Evolutionary conservation across 1,140 invertebrate genomes (phyloP), one percentile per base, ranked within the genome.

Genomic region (Macrotrachela quadricornifera): DNA sequence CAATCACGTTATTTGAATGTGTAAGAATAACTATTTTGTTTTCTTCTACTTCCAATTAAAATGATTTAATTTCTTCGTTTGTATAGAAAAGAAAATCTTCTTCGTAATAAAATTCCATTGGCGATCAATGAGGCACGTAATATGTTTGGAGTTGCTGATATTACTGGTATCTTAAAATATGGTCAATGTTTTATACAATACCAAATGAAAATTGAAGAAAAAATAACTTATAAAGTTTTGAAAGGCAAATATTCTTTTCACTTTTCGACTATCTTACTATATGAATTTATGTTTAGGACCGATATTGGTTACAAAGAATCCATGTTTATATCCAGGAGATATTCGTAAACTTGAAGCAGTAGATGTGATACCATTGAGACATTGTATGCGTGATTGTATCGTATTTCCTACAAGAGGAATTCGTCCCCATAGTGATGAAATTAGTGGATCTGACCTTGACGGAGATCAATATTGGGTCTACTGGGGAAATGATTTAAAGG

Each of bases 351-450:
- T 72, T 37, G 46, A 51, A 37, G 66, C 68, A 14, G 59, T 72
- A 39, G 60, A 69, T 57, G 46, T 64, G 3, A 60, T 61, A 1
- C 56, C 56, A 11, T 55, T 71, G 11, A 56, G 58, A 30, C 21
- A 30, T 49, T 63, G 71, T 56, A 57, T 71, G 15, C 55, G 57
- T 13, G 70, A 71, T 57, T 71, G 70, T 45, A 59, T 71, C 15
- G 70, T 73, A 6, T 71, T 72, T 56, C 71, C 69, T 14, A 40
- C 57, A 9, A 49, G 61, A 45, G 69, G 69, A 15, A 56, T 58
- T 16, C 54, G 71, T 50, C 70, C 69, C 11, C 71, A 73, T 60
- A 59, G 68, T 1, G 65, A 72, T 59, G 68, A 73, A 59, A 73
- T 73, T 66, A 65, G 67, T 42, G 63, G 63, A 30, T 65, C 63